Evolutionary conservation across 2,113 vertebrate species (phyloP), one percentile per base, ranked within the genome.

Genomic region (Gymnorhina tibicen): DNA sequence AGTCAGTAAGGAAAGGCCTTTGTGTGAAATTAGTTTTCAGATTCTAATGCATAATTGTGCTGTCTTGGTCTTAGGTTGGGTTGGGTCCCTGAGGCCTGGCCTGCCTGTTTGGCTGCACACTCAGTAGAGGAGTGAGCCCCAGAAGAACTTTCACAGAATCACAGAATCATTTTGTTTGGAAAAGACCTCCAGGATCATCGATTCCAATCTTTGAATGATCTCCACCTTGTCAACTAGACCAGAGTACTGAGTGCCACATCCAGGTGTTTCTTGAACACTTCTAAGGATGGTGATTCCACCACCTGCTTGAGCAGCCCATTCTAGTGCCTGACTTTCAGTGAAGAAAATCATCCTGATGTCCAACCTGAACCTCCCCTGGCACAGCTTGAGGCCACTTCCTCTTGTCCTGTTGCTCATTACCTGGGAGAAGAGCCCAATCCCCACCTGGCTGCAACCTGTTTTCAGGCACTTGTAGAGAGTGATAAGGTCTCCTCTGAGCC

Each of bases 341-440:
- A 11, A 49, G 30, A 62, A 55, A 35, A 62, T 62, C 5, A 16
- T 47, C n/a, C 55, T 62, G 21, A 55, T 41, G 33, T 18, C 70
- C 30, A 47, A 0, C 14, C 47, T 68, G 53, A 35, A 41, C n/a
- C 39, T 46, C 42, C 46, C 28, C 24, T 62, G 55, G 47, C 30
- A 42, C 47, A 55, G 14, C 47, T 13, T 55, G 30, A 55, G 47
- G 47, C 30, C n/a, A 4, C 16, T 26, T 68, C 20, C 55, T 26
- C 26, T 47, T 68, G 24, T 75, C 33, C n/a, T 60, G 13, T 60
- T n/a, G 20, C 3, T 62, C 21, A 7, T 27, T 26, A 26, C 21
- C 4, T 53, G n/a, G 28, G 28, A n/a, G n/a, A 46, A 55, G 24
- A 55, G 14, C 9, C 24, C 0, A 1, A 28, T 13, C 23, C 52